These are phyloP conservation scores for Rotaria magnacalcarata DNA, from an alignment of 2,888 invertebrate species.

Conservation along the genomic window DNA sequence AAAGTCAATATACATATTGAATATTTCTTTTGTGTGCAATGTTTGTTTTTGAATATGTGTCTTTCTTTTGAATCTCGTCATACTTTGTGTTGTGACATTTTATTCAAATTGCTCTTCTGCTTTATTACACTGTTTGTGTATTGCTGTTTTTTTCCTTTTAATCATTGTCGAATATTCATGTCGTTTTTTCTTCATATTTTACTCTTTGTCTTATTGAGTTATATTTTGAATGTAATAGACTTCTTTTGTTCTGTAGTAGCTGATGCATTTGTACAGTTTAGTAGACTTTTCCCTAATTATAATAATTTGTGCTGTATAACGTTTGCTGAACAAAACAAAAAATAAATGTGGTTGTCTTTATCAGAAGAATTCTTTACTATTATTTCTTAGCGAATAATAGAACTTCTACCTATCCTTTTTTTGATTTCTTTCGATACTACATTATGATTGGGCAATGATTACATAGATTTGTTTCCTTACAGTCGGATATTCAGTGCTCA, in stretches of 20 bases:
- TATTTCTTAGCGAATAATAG: no score
- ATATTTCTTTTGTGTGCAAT: conserved; percentile 11
- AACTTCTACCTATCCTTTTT: no score
- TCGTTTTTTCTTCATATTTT: not conserved
- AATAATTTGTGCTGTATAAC: no score
- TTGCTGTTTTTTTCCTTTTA: not conserved
- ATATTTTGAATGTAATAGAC: not conserved
- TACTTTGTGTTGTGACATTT: not conserved
- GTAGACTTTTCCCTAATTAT: not conserved
- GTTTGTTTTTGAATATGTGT: not conserved
- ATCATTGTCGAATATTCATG: not conserved
- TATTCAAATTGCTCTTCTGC: not conserved
- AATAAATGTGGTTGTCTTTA: no score
- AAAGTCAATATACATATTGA: conserved; percentile 1
- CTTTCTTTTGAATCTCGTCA: conserved; percentile 29
- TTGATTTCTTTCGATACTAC: no score
- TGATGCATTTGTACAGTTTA: conserved; percentile 1
- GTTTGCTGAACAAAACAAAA: no score
- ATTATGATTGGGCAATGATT: no score
- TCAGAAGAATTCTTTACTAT: no score
- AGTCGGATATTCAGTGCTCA: no score
- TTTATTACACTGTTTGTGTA: not conserved
- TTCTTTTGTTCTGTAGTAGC: not conserved
- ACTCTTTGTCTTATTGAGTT: not conserved
- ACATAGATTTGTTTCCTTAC: no score